Evolutionary conservation across 1,140 invertebrate species (phyloP), one percentile per base, ranked within the genome.

Genomic region (Phymastichus coffea): DNA sequence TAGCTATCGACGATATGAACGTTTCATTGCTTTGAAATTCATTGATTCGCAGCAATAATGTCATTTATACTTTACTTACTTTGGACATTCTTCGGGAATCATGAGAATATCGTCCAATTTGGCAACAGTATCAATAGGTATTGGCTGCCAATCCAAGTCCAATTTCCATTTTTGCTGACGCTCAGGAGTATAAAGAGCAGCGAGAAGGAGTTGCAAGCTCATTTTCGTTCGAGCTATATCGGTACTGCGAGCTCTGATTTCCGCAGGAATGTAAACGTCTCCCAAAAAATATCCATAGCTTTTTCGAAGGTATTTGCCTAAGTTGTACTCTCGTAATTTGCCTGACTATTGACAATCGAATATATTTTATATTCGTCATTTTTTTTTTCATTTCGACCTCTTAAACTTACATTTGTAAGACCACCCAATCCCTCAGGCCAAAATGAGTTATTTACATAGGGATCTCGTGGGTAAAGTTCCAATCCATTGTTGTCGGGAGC

Each of bases 341-440:
- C 82, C 82, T 33, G 40, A 89, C n/a, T n/a, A n/a, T n/a, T n/a
- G n/a, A n/a, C n/a, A n/a, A n/a, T n/a, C n/a, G n/a, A n/a, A n/a
- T n/a, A n/a, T n/a, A n/a, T n/a, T n/a, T n/a, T n/a, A n/a, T n/a
- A n/a, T n/a, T n/a, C n/a, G n/a, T n/a, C n/a, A n/a, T n/a, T n/a
- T n/a, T n/a, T n/a, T n/a, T n/a, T n/a, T n/a, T n/a, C n/a, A n/a
- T n/a, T n/a, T n/a, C n/a, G n/a, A n/a, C n/a, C n/a, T n/a, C n/a
- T n/a, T n/a, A n/a, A n/a, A n/a, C n/a, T n/a, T n/a, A n/a, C 89
- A 66, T 87, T 86, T 0, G 89, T 91, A n/a, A 93, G 73, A 62
- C 88, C 84, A 53, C 88, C 88, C 57, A 84, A 81, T 19, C 89
- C 89, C 61, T 82, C 83, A 1, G 88, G 87, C 76, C 84, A 85